Conservation (phyloP, 2,113 vertebrate genomes). For the Columba janthina region DNA sequence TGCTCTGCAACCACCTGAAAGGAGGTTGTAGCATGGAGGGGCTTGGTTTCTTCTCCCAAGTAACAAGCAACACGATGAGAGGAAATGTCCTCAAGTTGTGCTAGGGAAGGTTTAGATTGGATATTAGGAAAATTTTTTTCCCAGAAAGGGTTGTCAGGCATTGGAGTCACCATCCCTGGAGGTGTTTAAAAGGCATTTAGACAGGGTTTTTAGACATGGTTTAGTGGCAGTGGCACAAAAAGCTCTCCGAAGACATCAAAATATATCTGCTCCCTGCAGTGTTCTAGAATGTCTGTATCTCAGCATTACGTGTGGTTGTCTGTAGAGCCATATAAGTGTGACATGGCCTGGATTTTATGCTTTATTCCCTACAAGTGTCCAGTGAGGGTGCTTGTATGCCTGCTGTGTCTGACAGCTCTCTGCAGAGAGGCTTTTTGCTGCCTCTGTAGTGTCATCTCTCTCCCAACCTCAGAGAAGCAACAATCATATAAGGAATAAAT, state of each 20-base stretch:
- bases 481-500: background rate
- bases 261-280: background rate
- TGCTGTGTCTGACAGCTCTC: background rate
- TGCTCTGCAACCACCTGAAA: too few relatives aligned
- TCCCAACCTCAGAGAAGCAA: background rate
- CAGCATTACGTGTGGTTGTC: background rate
- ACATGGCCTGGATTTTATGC: background rate
- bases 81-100: too few relatives aligned
- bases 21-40: too few relatives aligned
- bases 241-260: background rate
- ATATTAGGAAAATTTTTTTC: too few relatives aligned
- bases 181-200: too few relatives aligned
- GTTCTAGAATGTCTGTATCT: background rate
- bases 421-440: background rate
- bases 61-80: too few relatives aligned
- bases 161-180: too few relatives aligned
- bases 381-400: background rate
- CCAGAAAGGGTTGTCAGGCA: too few relatives aligned
- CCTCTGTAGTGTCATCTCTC: background rate
- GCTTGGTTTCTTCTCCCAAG: too few relatives aligned
- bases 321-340: background rate
- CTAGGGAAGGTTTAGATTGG: too few relatives aligned
- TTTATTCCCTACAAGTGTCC: background rate
- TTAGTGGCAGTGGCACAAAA: background rate
- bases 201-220: too few relatives aligned